Base-by-base conservation (phyloP, 1,140 invertebrate species). In the Chelonus insularis region DNA sequence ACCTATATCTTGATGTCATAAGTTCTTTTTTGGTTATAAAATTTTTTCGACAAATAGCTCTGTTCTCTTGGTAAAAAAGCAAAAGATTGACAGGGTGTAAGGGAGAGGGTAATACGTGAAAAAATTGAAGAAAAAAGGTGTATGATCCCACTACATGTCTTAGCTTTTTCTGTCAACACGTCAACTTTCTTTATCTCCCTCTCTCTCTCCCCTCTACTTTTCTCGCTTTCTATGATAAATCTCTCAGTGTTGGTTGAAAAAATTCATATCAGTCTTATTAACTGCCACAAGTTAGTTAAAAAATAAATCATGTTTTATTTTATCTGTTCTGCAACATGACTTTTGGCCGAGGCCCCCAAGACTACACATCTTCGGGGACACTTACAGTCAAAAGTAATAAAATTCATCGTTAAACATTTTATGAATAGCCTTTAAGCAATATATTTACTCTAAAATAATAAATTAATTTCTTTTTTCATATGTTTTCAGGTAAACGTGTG, bases 401-500 rank as follows among this genome's bases (percentile, higher is more conserved):
- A 11, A n/a, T 8, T 1, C 8, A 36, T 25, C 4, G 12, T 7
- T 36, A 18, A 1, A n/a, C 34, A 34, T 8, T 25, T 36, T 14
- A 51, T n/a, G 29, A 52, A 14, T 3, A 9, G 18, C 9, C 18
- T 7, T 16, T 52, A 36, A 18, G n/a, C 21, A 1, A 14, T 1
- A 6, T 11, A n/a, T 21, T 29, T 20, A 43, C n/a, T n/a, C n/a
- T n/a, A 23, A 55, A 47, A 11, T 41, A 41, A 3, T 41, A 41
- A 41, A 45, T 45, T 45, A 14, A 39, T 39, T 39, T 11, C 4
- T 39, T 34, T 36, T 14, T 58, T 61, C n/a, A n/a, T 39, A n/a
- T 63, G 14, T 21, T 37, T 69, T 14, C 57, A 81, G 79, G 75
- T 78, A 66, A 79, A 73, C 74, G 70, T 68, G 73, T 80, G 77